Base-by-base conservation (phyloP, 2,113 vertebrate species). In the Prunella fulvescens region DNA sequence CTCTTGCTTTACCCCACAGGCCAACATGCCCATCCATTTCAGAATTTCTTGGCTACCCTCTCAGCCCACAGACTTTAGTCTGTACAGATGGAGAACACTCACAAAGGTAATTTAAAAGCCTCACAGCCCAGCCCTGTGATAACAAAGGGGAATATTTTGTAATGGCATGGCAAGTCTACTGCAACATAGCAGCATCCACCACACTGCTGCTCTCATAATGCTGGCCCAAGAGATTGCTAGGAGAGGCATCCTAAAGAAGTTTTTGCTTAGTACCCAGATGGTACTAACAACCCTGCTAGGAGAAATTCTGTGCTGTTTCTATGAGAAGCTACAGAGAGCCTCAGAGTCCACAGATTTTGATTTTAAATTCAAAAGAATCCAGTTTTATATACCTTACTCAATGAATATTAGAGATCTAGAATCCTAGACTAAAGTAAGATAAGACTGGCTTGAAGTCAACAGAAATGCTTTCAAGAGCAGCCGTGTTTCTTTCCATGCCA, bases 401-500 rank as follows among this genome's bases (percentile, higher is more conserved):
- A 74, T 25, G 24, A 86, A 62, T 33, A 83, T 45, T 35, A 65
- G 25, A 65, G 47, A 56, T n/a, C 61, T 90, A 93, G 88, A 88
- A 92, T 80, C 31, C 72, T 71, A 60, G 24, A 64, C 56, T 29
- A 40, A 88, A 90, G 44, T 69, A 84, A 84, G 72, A 73, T 47
- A 65, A 76, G 29, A 56, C 69, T 71, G 67, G 56, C 79, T 90
- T 86, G 76, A 90, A 94, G 76, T 90, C 54, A 92, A 93, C 26
- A 93, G 83, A 66, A 95, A 90, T 2, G 19, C 67, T 95, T 94
- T 82, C 60, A 94, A 92, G 72, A 88, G 47, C 70, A 94, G 60
- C 12, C 5, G 1, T 54, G 50, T 78, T 93, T 87, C 86, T 91
- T 95, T 94, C 88, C 79, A 60, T 33, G 56, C 90, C 76, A 90